A percentile compares a stretch with the other conserved stretches of the same genome.
phyloP scores from a whole-genome alignment of 23 tunicate species.

The Halocynthia roretzi region DNA sequence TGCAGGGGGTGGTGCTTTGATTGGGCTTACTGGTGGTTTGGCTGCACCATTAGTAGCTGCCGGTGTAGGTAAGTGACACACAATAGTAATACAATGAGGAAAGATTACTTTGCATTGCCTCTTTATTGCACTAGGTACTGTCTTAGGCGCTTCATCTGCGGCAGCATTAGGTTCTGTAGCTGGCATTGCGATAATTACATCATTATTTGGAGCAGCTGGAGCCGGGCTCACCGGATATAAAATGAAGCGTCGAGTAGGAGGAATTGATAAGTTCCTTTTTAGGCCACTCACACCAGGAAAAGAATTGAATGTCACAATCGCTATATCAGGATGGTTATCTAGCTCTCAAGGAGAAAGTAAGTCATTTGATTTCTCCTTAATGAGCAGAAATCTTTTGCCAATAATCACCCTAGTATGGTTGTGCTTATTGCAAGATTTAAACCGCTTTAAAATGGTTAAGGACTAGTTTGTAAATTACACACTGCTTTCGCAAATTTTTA shows the following conservation, averaged over 20 bases:
- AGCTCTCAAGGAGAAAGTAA: slow-evolving; percentile 17
- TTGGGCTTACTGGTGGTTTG: slow-evolving; percentile 95
- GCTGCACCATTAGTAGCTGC: slow-evolving; percentile 99
- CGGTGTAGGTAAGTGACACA: slow-evolving; percentile 68
- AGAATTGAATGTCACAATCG: slow-evolving; percentile 63
- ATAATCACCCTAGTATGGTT: too few relatives aligned
- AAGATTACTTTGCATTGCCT: too few relatives aligned
- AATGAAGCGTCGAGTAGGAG: slow-evolving; percentile 97
- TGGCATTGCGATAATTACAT: slow-evolving; percentile 90
- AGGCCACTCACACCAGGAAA: slow-evolving; percentile 52
- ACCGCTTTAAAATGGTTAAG: too few relatives aligned
- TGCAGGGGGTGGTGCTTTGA: slow-evolving; percentile 83
- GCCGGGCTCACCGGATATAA: slow-evolving; percentile 99
- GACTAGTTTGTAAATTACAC: too few relatives aligned
- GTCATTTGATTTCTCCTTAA: neutral
- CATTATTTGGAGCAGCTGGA: slow-evolving; percentile 99
- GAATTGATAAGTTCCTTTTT: slow-evolving; percentile 87
- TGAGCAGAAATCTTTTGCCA: too few relatives aligned
- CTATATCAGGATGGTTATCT: slow-evolving; percentile 87
- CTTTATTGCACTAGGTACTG: slow-evolving; percentile 40
- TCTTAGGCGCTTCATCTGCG: slow-evolving; percentile 88
- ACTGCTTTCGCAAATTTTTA: too few relatives aligned
- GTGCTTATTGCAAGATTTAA: too few relatives aligned
- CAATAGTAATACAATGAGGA: too few relatives aligned
- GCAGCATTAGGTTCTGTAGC: slow-evolving; percentile 97